Conservation (phyloP, 2,797 vertebrate species). For the Melanotaenia nigrans region DNA sequence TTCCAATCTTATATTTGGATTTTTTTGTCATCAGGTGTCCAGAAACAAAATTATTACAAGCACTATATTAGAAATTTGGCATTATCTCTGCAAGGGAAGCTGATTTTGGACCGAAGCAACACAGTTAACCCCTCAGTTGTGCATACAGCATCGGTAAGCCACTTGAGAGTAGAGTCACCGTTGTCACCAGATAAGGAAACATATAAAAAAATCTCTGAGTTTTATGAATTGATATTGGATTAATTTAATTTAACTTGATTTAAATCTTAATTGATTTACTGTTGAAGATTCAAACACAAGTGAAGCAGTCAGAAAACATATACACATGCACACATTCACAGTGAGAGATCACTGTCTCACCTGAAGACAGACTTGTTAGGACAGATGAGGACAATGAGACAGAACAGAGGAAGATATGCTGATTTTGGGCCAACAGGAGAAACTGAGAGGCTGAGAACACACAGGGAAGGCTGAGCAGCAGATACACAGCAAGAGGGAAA, state of each 20-base stretch:
- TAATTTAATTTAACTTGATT: too few relatives aligned
- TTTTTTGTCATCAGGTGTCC: too few relatives aligned
- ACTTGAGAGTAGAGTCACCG: background rate
- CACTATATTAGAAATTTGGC: too few relatives aligned
- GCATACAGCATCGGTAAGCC: background rate
- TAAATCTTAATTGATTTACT: too few relatives aligned
- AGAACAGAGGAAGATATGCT: conserved; percentile 46
- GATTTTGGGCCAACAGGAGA: conserved; percentile 38
- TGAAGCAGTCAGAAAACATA: conserved; percentile 21
- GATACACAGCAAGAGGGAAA: conserved; percentile 26
- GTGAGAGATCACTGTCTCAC: conserved; percentile 43
- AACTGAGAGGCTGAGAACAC: conserved; percentile 18
- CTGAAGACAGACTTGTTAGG: conserved; percentile 42
- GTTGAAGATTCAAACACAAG: conserved; percentile 32
- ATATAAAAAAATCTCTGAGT: too few relatives aligned
- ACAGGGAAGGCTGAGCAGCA: conserved; percentile 27
- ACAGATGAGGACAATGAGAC: conserved; percentile 49
- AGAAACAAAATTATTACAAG: too few relatives aligned
- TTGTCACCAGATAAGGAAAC: background rate
- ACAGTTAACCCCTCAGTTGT: too few relatives aligned
- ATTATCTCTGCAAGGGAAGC: too few relatives aligned
- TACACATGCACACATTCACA: conserved; percentile 5
- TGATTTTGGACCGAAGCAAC: too few relatives aligned
- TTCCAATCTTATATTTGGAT: too few relatives aligned
- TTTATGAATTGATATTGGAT: too few relatives aligned